These are phyloP conservation scores for Ophonus ardosiacus DNA, from an alignment of 2,888 invertebrate species.

Conservation along the genomic window DNA sequence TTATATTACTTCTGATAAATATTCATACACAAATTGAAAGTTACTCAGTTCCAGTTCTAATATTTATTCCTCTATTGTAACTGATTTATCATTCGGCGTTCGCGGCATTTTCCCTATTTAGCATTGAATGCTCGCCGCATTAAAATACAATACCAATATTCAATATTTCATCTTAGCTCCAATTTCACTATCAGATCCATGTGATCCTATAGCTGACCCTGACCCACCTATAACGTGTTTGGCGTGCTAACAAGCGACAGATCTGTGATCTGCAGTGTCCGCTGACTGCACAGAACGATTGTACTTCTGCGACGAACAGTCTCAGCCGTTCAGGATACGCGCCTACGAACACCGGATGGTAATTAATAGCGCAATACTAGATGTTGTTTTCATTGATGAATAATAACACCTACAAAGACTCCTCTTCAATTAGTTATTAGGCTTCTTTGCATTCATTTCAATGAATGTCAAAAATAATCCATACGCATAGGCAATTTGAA, in stretches of 20 bases:
- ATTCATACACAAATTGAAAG: too few species aligned
- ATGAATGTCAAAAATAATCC: not conserved
- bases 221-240: slow-evolving; percentile 52
- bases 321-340: slow-evolving; percentile 3
- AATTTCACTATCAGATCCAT: slow-evolving; percentile 26
- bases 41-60: not conserved
- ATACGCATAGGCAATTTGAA: too few species aligned
- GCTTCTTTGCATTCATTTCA: not conserved
- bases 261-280: slow-evolving; percentile 34
- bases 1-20: too few species aligned
- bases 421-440: slow-evolving; percentile 10
- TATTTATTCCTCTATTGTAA: not conserved
- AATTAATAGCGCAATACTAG: slow-evolving; percentile 3
- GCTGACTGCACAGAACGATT: not conserved
- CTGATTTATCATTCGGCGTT: not conserved
- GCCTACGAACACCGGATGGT: not conserved
- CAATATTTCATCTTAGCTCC: slow-evolving; percentile 10
- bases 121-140: not conserved
- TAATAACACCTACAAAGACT: slow-evolving; percentile 15
- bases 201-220: slow-evolving; percentile 15
- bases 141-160: not conserved
- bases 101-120: not conserved
- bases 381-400: slow-evolving; percentile 53
- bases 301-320: not conserved
- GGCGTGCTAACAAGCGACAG: slow-evolving; percentile 6